A percentile compares a stretch with the other conserved stretches of the same genome.
These are phyloP conservation scores for Scytalopus superciliaris DNA, from an alignment of 2,113 vertebrate species.

Conservation along the genomic window DNA sequence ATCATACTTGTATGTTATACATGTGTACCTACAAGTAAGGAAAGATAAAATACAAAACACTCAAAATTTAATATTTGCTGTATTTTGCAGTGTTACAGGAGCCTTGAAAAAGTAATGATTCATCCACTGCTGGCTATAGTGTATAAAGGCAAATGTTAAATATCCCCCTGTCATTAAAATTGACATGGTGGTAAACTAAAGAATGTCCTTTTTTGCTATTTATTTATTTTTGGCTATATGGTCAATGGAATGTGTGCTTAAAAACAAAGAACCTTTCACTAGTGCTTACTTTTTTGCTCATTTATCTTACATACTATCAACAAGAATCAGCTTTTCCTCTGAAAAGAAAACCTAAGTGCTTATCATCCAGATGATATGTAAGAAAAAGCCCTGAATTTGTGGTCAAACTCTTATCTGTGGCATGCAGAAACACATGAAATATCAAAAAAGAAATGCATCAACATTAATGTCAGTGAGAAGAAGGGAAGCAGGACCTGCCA, in stretches of 20 bases:
- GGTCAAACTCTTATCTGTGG: constrained; percentile 48
- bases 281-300: neutral
- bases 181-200: neutral
- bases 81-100: neutral
- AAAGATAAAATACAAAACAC: neutral
- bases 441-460: constrained; percentile 50
- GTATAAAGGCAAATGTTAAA: constrained; percentile 37
- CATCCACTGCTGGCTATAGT: neutral
- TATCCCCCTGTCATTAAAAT: constrained; percentile 31
- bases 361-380: constrained; percentile 25
- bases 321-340: constrained; percentile 2
- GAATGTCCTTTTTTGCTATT: neutral
- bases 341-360: neutral
- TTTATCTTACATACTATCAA: constrained; percentile 52
- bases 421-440: constrained; percentile 42
- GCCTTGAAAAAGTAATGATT: constrained; percentile 19
- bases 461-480: neutral
- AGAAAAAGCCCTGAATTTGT: neutral
- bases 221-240: constrained; percentile 20
- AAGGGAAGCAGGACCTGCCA: constrained; percentile 2
- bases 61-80: neutral
- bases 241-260: constrained; percentile 15
- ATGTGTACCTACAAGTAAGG: neutral
- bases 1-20: neutral
- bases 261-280: constrained; percentile 50